Conservation (phyloP, 2,888 invertebrate genomes). For the Bombylius discolor region DNA sequence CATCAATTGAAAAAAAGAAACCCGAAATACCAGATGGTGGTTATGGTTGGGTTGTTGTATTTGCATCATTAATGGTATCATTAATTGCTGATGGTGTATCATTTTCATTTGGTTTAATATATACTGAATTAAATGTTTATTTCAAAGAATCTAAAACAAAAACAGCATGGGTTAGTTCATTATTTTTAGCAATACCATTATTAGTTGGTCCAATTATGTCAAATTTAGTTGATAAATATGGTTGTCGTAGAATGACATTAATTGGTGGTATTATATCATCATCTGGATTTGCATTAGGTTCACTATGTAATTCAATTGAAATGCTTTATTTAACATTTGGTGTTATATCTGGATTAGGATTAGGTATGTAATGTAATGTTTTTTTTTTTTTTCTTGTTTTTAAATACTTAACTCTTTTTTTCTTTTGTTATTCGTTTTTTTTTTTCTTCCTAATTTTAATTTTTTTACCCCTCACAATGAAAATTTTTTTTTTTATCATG, state of each 20-base stretch:
- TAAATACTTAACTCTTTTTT: too few relatives aligned
- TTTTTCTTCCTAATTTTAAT: too few relatives aligned
- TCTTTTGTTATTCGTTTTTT: too few relatives aligned
- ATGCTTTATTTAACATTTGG: slow-evolving; percentile 77
- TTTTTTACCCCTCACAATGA: too few relatives aligned
- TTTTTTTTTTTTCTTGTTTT: too few relatives aligned
- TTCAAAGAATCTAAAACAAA: slow-evolving; percentile 71
- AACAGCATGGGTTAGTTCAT: slow-evolving; percentile 80
- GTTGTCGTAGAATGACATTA: slow-evolving; percentile 66
- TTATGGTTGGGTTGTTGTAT: slow-evolving; percentile 50
- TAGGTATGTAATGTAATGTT: slow-evolving; percentile 40
- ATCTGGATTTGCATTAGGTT: slow-evolving; percentile 62
- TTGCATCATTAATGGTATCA: slow-evolving; percentile 72
- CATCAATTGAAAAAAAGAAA: slow-evolving; percentile 26
- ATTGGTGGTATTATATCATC: slow-evolving; percentile 59
- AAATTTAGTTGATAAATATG: slow-evolving; percentile 71
- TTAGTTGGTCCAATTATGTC: slow-evolving; percentile 74
- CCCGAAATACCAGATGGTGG: slow-evolving; percentile 36
- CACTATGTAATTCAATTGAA: slow-evolving; percentile 56
- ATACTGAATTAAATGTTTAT: slow-evolving; percentile 66
- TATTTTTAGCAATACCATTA: slow-evolving; percentile 81
- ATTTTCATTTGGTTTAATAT: slow-evolving; percentile 83
- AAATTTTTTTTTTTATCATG: too few relatives aligned
- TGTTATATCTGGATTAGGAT: slow-evolving; percentile 67
- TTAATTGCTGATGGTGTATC: slow-evolving; percentile 87